These are phyloP conservation scores for Lepisosteus oculatus DNA, from an alignment of 2,113 vertebrate species.

Conservation along the genomic window DNA sequence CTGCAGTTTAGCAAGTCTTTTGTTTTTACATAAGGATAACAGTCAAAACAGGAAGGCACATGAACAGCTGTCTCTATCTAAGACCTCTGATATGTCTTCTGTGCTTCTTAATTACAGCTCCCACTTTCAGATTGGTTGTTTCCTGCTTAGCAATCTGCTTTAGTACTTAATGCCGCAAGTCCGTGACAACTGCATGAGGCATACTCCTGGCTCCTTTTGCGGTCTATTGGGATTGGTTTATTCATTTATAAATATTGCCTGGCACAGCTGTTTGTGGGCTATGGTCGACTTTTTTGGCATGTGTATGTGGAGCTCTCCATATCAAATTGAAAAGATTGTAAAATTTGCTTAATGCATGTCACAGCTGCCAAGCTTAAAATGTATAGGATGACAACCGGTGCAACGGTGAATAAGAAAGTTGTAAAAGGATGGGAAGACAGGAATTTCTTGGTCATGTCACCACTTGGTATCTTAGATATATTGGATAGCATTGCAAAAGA, in stretches of 20 bases:
- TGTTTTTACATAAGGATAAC: slow-evolving; percentile 1
- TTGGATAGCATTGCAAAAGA: too few relatives aligned
- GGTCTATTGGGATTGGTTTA: background rate
- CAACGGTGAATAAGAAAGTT: too few relatives aligned
- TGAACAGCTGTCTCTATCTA: slow-evolving; percentile 18
- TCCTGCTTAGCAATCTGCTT: background rate
- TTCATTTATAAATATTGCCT: background rate
- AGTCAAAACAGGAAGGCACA: slow-evolving; percentile 18
- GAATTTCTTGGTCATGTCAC: too few relatives aligned
- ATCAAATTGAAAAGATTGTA: too few relatives aligned
- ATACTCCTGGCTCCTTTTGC: background rate
- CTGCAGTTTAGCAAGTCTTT: background rate
- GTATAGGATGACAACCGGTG: too few relatives aligned
- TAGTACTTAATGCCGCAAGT: background rate
- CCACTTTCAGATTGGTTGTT: background rate
- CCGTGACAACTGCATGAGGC: background rate
- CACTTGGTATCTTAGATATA: too few relatives aligned
- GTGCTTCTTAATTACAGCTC: background rate
- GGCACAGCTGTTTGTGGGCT: background rate
- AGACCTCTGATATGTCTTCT: background rate
- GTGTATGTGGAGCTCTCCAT: too few relatives aligned
- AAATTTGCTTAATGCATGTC: too few relatives aligned
- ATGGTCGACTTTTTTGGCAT: too few relatives aligned
- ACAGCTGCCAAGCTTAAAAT: too few relatives aligned
- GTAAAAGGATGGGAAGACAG: too few relatives aligned